Evolutionary conservation across 2,888 invertebrate species (phyloP).

Genomic region (Biston stratarius): DNA sequence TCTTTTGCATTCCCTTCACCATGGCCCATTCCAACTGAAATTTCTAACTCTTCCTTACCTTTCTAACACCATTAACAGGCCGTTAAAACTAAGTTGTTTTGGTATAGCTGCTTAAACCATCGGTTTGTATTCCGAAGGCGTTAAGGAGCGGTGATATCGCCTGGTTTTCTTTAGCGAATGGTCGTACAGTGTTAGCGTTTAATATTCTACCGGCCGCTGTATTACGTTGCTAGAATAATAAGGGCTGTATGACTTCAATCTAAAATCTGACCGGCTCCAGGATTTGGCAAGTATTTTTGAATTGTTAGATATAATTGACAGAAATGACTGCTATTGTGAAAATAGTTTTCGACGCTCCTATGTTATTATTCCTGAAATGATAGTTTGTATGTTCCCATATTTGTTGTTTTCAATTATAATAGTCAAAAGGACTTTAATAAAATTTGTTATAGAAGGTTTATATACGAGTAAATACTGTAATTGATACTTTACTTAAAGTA

Average conservation of each 20-base stretch:
- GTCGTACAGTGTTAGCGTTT: conserved; percentile 72
- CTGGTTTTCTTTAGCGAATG: conserved; percentile 74
- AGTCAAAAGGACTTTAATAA: neutral
- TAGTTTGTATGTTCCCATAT: no score
- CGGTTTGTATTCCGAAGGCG: conserved; percentile 64
- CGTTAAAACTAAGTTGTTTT: conserved; percentile 38
- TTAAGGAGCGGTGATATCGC: conserved; percentile 74
- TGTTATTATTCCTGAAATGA: no score
- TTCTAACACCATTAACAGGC: conserved; percentile 38
- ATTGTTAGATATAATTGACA: conserved; percentile 42
- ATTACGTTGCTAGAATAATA: conserved; percentile 74
- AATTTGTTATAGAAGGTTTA: no score
- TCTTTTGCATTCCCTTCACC: conserved; percentile 29
- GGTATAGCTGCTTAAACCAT: conserved; percentile 32
- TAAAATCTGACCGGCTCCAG: conserved; percentile 62
- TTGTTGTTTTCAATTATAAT: no score
- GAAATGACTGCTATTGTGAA: conserved; percentile 9
- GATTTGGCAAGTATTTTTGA: conserved; percentile 48
- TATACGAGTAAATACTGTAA: no score
- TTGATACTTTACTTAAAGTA: no score
- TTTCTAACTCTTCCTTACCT: conserved; percentile 32
- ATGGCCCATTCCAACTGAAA: conserved; percentile 14
- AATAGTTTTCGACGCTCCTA: no score
- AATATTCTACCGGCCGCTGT: conserved; percentile 76
- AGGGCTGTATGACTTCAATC: conserved; percentile 62